A percentile compares a stretch with the other conserved stretches of the same genome.
phyloP scores from a whole-genome alignment of 1,140 invertebrate genomes.

The Matsumurasca onukii region DNA sequence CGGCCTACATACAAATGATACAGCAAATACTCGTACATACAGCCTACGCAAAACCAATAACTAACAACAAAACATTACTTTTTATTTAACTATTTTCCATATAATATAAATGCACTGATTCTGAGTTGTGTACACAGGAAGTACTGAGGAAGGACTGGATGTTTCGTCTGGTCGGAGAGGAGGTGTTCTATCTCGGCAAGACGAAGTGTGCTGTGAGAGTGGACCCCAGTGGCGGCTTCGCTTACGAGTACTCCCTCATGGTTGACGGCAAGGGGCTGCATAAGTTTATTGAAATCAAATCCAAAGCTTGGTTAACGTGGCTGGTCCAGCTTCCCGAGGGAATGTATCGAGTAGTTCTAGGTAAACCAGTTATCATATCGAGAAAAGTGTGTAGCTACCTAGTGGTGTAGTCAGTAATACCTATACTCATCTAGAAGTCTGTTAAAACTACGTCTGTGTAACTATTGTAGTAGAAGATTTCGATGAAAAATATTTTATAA shows the following conservation, averaged over 20 bases:
- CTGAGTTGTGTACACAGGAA: constrained; percentile 66
- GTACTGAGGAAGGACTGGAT: constrained; percentile 78
- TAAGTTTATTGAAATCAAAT: constrained; percentile 75
- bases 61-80: too few species aligned
- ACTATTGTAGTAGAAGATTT: too few species aligned
- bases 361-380: constrained; percentile 54
- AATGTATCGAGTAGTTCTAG: constrained; percentile 65
- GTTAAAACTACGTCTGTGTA: constrained; percentile 17
- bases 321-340: constrained; percentile 50
- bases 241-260: constrained; percentile 73
- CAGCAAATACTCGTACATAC: too few species aligned
- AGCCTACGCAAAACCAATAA: too few species aligned
- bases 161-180: constrained; percentile 81
- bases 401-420: not conserved
- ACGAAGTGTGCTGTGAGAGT: constrained; percentile 55
- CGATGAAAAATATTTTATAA: too few species aligned
- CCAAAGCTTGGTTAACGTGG: constrained; percentile 68
- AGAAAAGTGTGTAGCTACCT: not conserved
- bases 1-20: too few species aligned
- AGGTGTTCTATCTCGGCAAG: constrained; percentile 54
- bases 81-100: too few species aligned
- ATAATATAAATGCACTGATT: too few species aligned
- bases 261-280: constrained; percentile 75
- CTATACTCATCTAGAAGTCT: not conserved
- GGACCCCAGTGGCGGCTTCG: constrained; percentile 75